These are phyloP conservation scores for Pangasius krempfi DNA, from an alignment of 2,797 vertebrate genomes.

Conservation along the genomic window DNA sequence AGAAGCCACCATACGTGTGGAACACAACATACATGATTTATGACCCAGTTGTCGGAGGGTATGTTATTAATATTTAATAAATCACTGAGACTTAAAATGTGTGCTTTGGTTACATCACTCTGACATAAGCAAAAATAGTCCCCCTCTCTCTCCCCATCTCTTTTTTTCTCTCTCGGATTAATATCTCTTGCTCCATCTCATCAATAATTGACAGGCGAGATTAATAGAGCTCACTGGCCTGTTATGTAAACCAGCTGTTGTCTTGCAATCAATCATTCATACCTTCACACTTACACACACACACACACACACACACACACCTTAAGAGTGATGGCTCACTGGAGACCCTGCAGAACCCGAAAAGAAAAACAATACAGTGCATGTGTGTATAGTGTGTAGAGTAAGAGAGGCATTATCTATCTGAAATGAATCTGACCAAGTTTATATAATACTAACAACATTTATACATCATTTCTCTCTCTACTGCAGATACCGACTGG, in stretches of 20 bases:
- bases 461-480: background rate
- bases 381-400: background rate
- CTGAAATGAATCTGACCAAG: background rate
- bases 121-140: background rate
- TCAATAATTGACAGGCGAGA: conserved; percentile 40
- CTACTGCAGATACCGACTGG: background rate
- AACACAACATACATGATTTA: background rate
- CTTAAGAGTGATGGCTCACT: background rate
- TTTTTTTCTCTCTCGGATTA: conserved; percentile 11
- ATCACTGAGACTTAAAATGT: background rate
- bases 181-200: conserved; percentile 9
- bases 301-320: conserved; percentile 11
- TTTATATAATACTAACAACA: background rate
- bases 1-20: background rate
- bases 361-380: background rate
- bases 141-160: too few species aligned
- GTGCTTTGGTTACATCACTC: background rate
- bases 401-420: background rate
- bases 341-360: background rate
- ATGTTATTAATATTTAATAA: background rate
- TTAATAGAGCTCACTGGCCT: conserved; percentile 16
- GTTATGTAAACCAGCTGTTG: conserved; percentile 24
- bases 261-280: conserved; percentile 9
- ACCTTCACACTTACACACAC: background rate
- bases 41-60: background rate